Percentiles rank a stretch among this genome's conserved stretches.
phyloP scores from a whole-genome alignment of 1,140 invertebrate species.

The Meloidogyne chitwoodi region DNA sequence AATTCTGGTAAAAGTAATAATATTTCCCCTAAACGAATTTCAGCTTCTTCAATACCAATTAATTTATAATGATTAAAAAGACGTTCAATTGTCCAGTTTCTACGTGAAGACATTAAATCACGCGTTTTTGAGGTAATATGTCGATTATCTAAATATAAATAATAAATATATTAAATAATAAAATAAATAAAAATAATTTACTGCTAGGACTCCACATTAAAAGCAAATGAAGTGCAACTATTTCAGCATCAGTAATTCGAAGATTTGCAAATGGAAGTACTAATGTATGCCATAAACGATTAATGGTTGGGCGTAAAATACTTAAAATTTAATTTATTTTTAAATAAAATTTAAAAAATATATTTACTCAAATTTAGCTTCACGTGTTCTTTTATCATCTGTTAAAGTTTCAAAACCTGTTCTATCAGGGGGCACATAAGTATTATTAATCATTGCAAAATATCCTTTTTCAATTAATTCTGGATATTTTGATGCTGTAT shows the following conservation, averaged over 20 bases:
- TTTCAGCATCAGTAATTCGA: slow-evolving; percentile 31
- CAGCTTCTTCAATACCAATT: slow-evolving; percentile 17
- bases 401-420: slow-evolving; percentile 31
- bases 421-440: slow-evolving; percentile 25
- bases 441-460: slow-evolving; percentile 36
- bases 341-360: background rate
- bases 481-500: slow-evolving; percentile 21
- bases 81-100: slow-evolving; percentile 26
- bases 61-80: slow-evolving; percentile 22
- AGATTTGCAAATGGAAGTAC: slow-evolving; percentile 27
- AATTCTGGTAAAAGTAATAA: slow-evolving; percentile 29
- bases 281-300: slow-evolving; percentile 21
- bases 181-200: background rate
- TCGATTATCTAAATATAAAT: slow-evolving; percentile 18
- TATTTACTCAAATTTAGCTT: slow-evolving; percentile 28
- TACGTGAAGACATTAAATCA: slow-evolving; percentile 19
- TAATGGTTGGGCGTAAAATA: slow-evolving; percentile 33
- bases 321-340: background rate
- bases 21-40: slow-evolving; percentile 27
- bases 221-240: slow-evolving; percentile 28
- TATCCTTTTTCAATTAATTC: slow-evolving; percentile 24
- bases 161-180: too few relatives aligned
- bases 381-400: slow-evolving; percentile 22
- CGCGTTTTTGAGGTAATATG: slow-evolving; percentile 3
- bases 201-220: slow-evolving; percentile 30